Conservation (phyloP, 2,797 vertebrate species). For the Chiloscyllium punctatum region DNA sequence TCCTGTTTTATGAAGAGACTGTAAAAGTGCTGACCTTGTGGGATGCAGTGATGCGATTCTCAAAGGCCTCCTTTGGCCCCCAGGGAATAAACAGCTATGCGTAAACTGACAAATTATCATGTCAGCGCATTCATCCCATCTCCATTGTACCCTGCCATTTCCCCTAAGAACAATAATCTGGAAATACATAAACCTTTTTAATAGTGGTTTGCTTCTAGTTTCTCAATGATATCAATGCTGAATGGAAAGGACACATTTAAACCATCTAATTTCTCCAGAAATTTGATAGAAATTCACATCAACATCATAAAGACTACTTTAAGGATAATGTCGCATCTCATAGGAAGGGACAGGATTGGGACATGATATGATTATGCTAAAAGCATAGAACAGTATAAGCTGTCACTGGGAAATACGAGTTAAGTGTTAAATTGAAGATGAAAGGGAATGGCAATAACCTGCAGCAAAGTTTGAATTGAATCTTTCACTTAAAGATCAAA, state of each 20-base stretch:
- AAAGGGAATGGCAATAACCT: not conserved
- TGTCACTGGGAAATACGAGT: not conserved
- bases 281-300: not conserved
- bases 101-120: slow-evolving; percentile 37
- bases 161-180: slow-evolving; percentile 29
- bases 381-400: not conserved
- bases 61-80: slow-evolving; percentile 20
- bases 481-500: not conserved
- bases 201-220: not conserved
- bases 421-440: not conserved
- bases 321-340: not conserved
- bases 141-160: slow-evolving; percentile 26
- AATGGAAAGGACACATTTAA: slow-evolving; percentile 20
- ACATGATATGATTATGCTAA: not conserved
- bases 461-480: not conserved
- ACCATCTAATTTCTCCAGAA: not conserved
- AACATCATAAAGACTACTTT: not conserved
- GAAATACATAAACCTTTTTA: slow-evolving; percentile 37
- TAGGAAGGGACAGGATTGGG: slow-evolving; percentile 7
- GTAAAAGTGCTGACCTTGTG: slow-evolving; percentile 35
- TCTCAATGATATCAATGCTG: not conserved
- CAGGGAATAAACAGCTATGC: slow-evolving; percentile 25
- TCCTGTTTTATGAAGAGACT: slow-evolving; percentile 32
- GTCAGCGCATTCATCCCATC: slow-evolving; percentile 33
- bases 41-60: slow-evolving; percentile 27